These are phyloP conservation scores for Drosophila robusta DNA, from an alignment of 2,888 invertebrate genomes.

Conservation along the genomic window DNA sequence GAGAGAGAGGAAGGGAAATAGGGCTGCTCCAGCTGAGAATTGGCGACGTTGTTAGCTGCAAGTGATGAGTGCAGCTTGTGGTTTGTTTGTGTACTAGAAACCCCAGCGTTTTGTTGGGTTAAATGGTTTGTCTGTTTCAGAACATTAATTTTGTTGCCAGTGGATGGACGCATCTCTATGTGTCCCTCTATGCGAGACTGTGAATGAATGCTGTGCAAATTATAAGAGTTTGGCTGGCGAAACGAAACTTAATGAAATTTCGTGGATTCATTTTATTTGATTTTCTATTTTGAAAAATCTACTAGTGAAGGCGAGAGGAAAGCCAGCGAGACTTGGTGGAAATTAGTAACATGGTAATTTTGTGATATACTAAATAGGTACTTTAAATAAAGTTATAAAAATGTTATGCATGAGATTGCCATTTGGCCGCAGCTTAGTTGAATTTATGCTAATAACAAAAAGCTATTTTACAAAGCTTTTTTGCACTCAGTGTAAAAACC, in stretches of 20 bases:
- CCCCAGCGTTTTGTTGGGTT: conserved; percentile 49
- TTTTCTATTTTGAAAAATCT: background rate
- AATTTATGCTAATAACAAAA: background rate
- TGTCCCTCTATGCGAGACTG: conserved; percentile 8
- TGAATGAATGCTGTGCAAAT: conserved; percentile 16
- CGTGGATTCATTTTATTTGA: conserved; percentile 23
- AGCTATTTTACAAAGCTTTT: too few species aligned
- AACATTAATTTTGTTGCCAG: conserved; percentile 71
- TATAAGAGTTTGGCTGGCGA: conserved; percentile 11
- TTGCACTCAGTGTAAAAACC: too few species aligned
- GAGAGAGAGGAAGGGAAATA: background rate
- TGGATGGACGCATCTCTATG: conserved; percentile 34
- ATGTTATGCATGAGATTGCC: too few species aligned
- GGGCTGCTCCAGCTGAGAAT: conserved; percentile 12
- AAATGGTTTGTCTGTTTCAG: conserved; percentile 77
- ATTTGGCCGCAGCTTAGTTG: too few species aligned
- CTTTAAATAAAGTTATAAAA: background rate
- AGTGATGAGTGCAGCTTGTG: conserved; percentile 70
- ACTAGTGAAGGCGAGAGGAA: background rate
- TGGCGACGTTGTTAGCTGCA: conserved; percentile 62
- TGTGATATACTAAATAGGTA: background rate
- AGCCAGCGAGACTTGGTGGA: background rate
- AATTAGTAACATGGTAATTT: background rate
- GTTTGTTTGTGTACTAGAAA: conserved; percentile 46
- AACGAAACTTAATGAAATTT: conserved; percentile 29